Evolutionary conservation across 2,797 vertebrate genomes (phyloP).

Genomic region (Crenuchus spilurus): DNA sequence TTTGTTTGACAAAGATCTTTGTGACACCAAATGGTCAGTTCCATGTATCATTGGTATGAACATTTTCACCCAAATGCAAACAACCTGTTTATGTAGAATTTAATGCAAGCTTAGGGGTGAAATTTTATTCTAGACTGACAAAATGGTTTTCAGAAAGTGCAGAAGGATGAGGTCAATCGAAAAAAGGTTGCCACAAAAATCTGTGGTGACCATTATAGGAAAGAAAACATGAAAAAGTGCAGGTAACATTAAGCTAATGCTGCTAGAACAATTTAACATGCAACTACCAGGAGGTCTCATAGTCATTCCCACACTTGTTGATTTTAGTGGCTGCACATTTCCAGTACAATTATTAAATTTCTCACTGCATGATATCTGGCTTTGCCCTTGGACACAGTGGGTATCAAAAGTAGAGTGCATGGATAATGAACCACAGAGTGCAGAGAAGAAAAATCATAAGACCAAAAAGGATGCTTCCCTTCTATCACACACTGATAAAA

Average conservation of each 20-base stretch:
- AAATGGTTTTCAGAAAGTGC: slow-evolving; percentile 15
- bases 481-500: too few relatives aligned
- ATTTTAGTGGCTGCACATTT: background rate
- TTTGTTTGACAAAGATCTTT: too few relatives aligned
- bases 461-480: too few relatives aligned
- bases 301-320: background rate
- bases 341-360: slow-evolving; percentile 23
- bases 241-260: background rate
- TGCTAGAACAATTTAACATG: slow-evolving; percentile 1
- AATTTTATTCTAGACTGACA: slow-evolving; percentile 25
- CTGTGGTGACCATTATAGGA: background rate
- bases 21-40: too few relatives aligned
- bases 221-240: background rate
- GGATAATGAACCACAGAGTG: too few relatives aligned
- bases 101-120: background rate
- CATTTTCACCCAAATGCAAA: slow-evolving; percentile 14
- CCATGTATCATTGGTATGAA: slow-evolving; percentile 19
- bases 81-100: slow-evolving; percentile 15
- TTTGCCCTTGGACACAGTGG: too few relatives aligned
- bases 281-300: background rate
- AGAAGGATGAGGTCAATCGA: background rate
- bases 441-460: too few relatives aligned
- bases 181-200: background rate
- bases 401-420: too few relatives aligned
- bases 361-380: slow-evolving; percentile 17